Conservation (phyloP, 2,888 invertebrate genomes). For the Caenorhabditis zanzibari region DNA sequence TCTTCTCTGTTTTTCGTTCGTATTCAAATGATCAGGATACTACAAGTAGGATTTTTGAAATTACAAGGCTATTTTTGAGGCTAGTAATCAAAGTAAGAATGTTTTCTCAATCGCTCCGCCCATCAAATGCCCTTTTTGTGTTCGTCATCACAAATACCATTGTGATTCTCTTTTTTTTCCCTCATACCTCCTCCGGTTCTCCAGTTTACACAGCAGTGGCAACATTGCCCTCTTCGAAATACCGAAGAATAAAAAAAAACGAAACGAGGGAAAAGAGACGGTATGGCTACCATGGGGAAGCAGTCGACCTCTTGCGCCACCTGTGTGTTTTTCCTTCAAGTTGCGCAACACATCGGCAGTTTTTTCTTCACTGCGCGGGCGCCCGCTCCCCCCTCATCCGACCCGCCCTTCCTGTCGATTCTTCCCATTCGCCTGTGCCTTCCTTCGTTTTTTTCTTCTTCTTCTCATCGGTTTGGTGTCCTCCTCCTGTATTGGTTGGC, state of each 20-base stretch:
- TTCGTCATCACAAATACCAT: constrained; percentile 23
- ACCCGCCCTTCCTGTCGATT: constrained; percentile 45
- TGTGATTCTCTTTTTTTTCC: constrained; percentile 23
- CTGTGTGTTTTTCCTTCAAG: constrained; percentile 56
- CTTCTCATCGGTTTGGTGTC: constrained; percentile 19
- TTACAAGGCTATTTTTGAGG: too few relatives aligned
- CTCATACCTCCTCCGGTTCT: constrained; percentile 30
- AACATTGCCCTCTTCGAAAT: constrained; percentile 45
- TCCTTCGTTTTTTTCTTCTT: constrained; percentile 19
- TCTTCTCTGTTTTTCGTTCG: background rate
- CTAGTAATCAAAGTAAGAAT: too few relatives aligned
- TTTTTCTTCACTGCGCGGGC: constrained; percentile 44
- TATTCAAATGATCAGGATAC: background rate
- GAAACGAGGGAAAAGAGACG: constrained; percentile 23
- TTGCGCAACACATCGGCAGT: constrained; percentile 54
- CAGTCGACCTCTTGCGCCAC: constrained; percentile 11
- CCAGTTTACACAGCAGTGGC: constrained; percentile 55
- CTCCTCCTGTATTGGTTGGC: constrained; percentile 51
- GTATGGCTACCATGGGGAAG: constrained; percentile 33
- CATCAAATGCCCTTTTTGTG: constrained; percentile 21
- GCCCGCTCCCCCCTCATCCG: constrained; percentile 35
- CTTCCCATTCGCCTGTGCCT: constrained; percentile 23
- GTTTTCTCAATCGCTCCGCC: constrained; percentile 22
- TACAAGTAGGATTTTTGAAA: background rate
- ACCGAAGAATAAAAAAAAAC: constrained; percentile 8